Conservation (phyloP, 1,140 invertebrate species). For the Cyclargus thomasi region DNA sequence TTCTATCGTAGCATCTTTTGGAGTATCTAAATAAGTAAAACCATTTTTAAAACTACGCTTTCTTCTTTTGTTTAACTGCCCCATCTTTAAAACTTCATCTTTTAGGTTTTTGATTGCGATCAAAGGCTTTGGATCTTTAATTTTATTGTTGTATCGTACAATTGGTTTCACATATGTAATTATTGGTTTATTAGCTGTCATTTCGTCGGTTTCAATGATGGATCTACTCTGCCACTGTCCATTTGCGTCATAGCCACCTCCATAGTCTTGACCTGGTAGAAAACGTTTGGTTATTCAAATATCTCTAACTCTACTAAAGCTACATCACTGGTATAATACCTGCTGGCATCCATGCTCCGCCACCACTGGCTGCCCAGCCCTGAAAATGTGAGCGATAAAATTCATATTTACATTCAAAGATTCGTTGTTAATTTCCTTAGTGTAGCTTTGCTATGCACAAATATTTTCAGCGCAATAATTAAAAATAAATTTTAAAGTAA, state of each 20-base stretch:
- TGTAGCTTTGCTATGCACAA: no score
- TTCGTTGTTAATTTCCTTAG: neutral
- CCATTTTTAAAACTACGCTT: constrained; percentile 12
- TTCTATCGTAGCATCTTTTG: neutral
- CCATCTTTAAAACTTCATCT: constrained; percentile 27
- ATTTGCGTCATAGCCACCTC: constrained; percentile 62
- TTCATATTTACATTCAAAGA: neutral
- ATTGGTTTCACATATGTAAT: constrained; percentile 39
- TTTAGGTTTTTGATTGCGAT: constrained; percentile 27
- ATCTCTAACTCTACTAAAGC: constrained; percentile 21
- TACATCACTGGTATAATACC: constrained; percentile 53
- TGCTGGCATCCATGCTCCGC: constrained; percentile 62
- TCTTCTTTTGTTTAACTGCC: constrained; percentile 35
- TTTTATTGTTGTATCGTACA: constrained; percentile 36
- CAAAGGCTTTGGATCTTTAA: constrained; percentile 19
- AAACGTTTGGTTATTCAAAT: constrained; percentile 30
- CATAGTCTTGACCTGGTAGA: constrained; percentile 45
- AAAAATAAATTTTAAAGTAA: no score
- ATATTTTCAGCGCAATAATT: constrained; percentile 13
- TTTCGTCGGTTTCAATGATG: constrained; percentile 43
- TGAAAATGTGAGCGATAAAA: constrained; percentile 27
- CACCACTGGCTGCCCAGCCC: constrained; percentile 53
- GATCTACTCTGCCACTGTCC: constrained; percentile 69
- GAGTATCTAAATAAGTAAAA: neutral
- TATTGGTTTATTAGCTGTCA: constrained; percentile 31